These are phyloP conservation scores for Strongylocentrotus purpuratus DNA, from an alignment of 35 echinoderm and acorn worm species.

Conservation along the genomic window DNA sequence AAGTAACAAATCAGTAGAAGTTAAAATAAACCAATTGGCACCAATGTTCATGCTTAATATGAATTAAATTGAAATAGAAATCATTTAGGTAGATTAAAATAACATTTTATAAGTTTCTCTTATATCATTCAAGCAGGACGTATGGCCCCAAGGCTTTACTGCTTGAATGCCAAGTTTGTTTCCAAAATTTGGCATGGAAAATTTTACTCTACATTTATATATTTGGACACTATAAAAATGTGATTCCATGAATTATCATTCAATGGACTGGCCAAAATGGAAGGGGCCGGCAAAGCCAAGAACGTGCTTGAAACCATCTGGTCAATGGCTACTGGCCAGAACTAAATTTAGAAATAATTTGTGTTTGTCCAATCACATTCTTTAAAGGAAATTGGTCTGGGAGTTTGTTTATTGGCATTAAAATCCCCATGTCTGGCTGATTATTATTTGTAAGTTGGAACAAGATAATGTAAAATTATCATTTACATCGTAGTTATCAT, in stretches of 20 bases:
- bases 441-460: not conserved
- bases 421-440: not conserved
- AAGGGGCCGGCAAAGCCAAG: not conserved
- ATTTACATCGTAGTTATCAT: no score
- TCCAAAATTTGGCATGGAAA: not conserved
- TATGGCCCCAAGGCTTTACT: not conserved
- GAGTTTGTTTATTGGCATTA: not conserved
- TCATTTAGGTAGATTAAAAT: not conserved
- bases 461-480: not conserved
- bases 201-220: not conserved
- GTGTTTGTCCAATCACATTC: not conserved
- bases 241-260: not conserved
- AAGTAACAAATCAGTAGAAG: not conserved
- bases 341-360: not conserved
- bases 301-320: not conserved
- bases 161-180: not conserved
- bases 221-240: not conserved
- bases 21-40: not conserved
- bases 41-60: not conserved
- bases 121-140: not conserved
- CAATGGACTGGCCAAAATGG: not conserved
- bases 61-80: not conserved
- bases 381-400: not conserved
- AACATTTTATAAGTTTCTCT: not conserved
- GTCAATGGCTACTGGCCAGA: not conserved